Conservation (phyloP, 2,888 invertebrate genomes). For the Alloscopus bannaensis region DNA sequence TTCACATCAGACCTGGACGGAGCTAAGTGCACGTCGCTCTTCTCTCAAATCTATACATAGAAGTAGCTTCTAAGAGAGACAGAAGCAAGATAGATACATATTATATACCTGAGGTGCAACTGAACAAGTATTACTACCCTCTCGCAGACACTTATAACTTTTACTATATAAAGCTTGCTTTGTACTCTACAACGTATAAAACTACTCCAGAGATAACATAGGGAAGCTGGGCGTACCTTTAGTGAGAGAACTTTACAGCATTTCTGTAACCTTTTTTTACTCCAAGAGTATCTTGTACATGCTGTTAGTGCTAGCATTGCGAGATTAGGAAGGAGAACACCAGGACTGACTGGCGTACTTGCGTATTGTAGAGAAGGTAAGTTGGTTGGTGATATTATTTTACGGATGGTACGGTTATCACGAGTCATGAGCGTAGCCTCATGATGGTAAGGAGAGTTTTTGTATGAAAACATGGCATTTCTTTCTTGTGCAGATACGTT, state of each 20-base stretch:
- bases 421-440: conserved; percentile 23
- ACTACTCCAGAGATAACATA: conserved; percentile 4
- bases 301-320: background rate
- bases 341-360: background rate
- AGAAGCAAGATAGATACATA: conserved; percentile 28
- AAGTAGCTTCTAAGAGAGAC: conserved; percentile 35
- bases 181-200: background rate
- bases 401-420: conserved; percentile 16
- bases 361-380: background rate
- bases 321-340: conserved; percentile 11
- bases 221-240: background rate
- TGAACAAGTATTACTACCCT: conserved; percentile 36
- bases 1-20: conserved; percentile 64
- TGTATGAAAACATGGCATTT: too few relatives aligned
- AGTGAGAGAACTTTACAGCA: background rate
- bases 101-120: conserved; percentile 26
- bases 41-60: conserved; percentile 22
- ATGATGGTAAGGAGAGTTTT: background rate
- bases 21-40: conserved; percentile 50
- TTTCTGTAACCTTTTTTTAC: conserved; percentile 25
- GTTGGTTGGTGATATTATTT: conserved; percentile 5
- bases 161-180: too few relatives aligned
- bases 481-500: too few relatives aligned
- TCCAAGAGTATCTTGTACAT: conserved; percentile 9
- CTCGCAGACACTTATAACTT: conserved; percentile 8